Conservation (phyloP, 2,797 vertebrate species). For the Chanos chanos region DNA sequence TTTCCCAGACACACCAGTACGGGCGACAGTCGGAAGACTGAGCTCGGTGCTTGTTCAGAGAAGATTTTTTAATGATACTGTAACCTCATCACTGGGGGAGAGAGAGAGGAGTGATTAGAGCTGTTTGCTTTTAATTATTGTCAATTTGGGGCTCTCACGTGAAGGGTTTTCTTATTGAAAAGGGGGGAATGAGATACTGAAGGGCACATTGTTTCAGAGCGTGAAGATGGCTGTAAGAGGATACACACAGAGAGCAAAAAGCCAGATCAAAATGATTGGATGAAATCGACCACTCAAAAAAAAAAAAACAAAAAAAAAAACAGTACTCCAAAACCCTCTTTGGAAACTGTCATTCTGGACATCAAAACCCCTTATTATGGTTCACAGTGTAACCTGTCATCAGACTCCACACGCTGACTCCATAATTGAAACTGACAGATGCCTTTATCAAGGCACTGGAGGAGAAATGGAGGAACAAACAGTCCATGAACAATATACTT, state of each 20-base stretch:
- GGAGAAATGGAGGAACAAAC: too few relatives aligned
- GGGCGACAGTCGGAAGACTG: too few relatives aligned
- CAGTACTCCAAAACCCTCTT: conserved; percentile 32
- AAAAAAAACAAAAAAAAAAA: conserved; percentile 32
- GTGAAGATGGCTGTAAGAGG: too few relatives aligned
- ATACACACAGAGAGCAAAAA: conserved; percentile 47
- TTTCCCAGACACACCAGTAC: too few relatives aligned
- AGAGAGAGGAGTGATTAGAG: conserved; percentile 32
- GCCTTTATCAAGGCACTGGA: conserved; percentile 1
- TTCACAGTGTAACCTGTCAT: conserved; percentile 10
- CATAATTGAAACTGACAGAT: not conserved
- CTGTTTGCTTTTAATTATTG: conserved; percentile 22
- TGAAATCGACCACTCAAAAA: conserved; percentile 50
- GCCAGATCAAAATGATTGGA: conserved; percentile 38
- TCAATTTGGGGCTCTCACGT: conserved; percentile 9
- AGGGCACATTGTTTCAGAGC: conserved; percentile 46
- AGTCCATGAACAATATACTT: too few relatives aligned
- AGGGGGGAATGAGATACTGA: conserved; percentile 26
- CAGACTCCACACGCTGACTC: not conserved
- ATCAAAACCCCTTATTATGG: conserved; percentile 43
- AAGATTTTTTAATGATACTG: too few relatives aligned
- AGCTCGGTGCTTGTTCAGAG: too few relatives aligned
- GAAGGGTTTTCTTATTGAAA: conserved; percentile 42
- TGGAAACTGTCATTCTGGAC: conserved; percentile 40
- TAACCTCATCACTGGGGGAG: conserved; percentile 12